Evolutionary conservation across 2,888 invertebrate species (phyloP).

Genomic region (Troglohyphantes excavatus): DNA sequence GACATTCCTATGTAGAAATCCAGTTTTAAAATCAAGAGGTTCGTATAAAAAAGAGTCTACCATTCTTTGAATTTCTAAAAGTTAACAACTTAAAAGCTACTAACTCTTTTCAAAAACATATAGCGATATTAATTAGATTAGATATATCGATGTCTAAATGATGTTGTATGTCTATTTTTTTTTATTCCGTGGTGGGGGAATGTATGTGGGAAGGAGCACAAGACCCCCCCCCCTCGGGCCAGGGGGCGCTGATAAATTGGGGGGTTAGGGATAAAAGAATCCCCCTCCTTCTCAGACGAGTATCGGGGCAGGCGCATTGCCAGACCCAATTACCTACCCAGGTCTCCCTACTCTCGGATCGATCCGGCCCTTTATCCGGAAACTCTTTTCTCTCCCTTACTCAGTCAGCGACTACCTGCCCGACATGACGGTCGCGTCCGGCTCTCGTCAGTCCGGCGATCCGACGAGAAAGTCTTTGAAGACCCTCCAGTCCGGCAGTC

Average conservation of each 20-base stretch:
- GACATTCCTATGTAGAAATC: too few relatives aligned
- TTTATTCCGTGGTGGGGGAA: too few relatives aligned
- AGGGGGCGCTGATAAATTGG: neutral
- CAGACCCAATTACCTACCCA: slow-evolving; percentile 67
- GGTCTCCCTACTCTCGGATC: slow-evolving; percentile 35
- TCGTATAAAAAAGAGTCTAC: too few relatives aligned
- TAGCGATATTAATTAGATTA: too few relatives aligned
- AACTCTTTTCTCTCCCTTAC: too few relatives aligned
- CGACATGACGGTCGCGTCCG: slow-evolving; percentile 42
- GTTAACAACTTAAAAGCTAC: too few relatives aligned
- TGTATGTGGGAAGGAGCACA: neutral
- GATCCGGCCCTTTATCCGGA: neutral
- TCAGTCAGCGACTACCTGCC: slow-evolving; percentile 36
- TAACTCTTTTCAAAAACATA: too few relatives aligned
- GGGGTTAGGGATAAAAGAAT: slow-evolving; percentile 8
- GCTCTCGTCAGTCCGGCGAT: slow-evolving; percentile 6
- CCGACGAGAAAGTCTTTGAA: neutral
- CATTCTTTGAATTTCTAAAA: too few relatives aligned
- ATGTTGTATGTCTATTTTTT: too few relatives aligned
- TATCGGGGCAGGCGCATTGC: slow-evolving; percentile 70
- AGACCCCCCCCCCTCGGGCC: neutral
- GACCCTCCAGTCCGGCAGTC: too few relatives aligned
- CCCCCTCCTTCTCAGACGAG: neutral
- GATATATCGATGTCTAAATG: too few relatives aligned
- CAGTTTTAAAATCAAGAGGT: too few relatives aligned